These are phyloP conservation scores for Portunus trituberculatus DNA, from an alignment of 1,140 invertebrate species.

Conservation along the genomic window DNA sequence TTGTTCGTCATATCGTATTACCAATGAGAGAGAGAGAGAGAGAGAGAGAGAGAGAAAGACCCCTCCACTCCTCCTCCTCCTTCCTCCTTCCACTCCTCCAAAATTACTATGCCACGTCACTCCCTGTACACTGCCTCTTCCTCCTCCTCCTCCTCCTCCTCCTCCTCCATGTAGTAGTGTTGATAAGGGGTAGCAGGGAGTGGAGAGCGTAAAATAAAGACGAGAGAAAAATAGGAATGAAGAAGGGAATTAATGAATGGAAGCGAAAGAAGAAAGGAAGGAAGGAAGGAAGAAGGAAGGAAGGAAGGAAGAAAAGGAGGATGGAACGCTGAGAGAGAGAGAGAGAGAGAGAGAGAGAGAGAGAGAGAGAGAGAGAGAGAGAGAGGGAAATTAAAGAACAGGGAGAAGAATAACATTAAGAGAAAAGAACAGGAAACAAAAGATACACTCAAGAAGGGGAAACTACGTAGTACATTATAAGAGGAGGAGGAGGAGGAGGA, in stretches of 20 bases:
- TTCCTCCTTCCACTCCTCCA: not conserved
- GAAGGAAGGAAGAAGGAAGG: not conserved
- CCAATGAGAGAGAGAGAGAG: too few species aligned
- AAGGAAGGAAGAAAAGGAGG: not conserved
- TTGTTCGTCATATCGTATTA: too few species aligned
- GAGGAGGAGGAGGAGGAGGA: not conserved
- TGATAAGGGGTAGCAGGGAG: not conserved
- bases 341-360: not conserved
- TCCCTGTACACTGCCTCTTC: not conserved
- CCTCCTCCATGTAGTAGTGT: not conserved
- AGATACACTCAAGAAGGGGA: too few species aligned
- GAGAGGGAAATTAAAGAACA: not conserved
- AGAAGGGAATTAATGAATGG: not conserved
- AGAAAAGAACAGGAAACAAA: not conserved
- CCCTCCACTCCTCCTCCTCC: not conserved
- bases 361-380: not conserved
- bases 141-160: not conserved
- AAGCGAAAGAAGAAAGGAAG: not conserved
- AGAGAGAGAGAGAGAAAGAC: too few species aligned
- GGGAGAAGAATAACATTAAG: too few species aligned
- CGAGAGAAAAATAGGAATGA: not conserved
- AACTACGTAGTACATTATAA: too few species aligned
- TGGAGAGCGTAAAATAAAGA: too few species aligned
- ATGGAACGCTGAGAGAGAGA: not conserved
- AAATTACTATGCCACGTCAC: not conserved